These are phyloP conservation scores for Caenorhabditis sulstoni DNA, from an alignment of 2,888 invertebrate species.

Conservation along the genomic window DNA sequence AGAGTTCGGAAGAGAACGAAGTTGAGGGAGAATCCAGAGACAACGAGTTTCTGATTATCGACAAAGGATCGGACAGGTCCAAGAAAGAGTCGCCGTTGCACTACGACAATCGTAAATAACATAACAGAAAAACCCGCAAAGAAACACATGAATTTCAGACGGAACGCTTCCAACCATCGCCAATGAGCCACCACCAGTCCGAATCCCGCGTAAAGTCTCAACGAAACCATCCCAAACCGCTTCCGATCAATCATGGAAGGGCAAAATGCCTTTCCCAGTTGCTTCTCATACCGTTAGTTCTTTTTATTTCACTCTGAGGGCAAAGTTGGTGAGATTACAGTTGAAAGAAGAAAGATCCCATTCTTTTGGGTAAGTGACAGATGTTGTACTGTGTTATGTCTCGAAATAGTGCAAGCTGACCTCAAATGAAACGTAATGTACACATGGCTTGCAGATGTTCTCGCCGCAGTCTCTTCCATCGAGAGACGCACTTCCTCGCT, in stretches of 20 bases:
- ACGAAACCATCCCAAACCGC: constrained; percentile 29
- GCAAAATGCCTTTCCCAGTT: constrained; percentile 56
- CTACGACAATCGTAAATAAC: constrained; percentile 44
- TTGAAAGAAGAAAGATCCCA: not conserved
- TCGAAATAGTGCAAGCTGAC: not conserved
- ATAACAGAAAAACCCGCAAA: too few relatives aligned
- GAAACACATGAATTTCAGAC: constrained; percentile 20
- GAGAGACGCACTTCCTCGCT: constrained; percentile 35
- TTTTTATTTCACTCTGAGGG: not conserved
- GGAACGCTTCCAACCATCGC: constrained; percentile 31
- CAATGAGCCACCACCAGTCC: constrained; percentile 50
- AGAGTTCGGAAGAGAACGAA: constrained; percentile 34
- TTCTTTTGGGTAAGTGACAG: constrained; percentile 29
- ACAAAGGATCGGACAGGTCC: constrained; percentile 1
- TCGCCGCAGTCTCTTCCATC: constrained; percentile 58
- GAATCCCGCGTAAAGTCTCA: constrained; percentile 48
- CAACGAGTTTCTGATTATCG: constrained; percentile 39
- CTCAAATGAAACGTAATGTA: not conserved
- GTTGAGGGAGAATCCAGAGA: constrained; percentile 36
- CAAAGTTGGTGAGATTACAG: not conserved
- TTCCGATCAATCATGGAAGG: constrained; percentile 58
- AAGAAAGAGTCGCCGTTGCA: constrained; percentile 16
- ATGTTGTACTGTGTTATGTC: constrained; percentile 43
- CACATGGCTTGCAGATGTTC: constrained; percentile 46
- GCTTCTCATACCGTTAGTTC: constrained; percentile 50